phyloP scores from a whole-genome alignment of 2,113 vertebrate species.

The Nesogale talazaci region DNA sequence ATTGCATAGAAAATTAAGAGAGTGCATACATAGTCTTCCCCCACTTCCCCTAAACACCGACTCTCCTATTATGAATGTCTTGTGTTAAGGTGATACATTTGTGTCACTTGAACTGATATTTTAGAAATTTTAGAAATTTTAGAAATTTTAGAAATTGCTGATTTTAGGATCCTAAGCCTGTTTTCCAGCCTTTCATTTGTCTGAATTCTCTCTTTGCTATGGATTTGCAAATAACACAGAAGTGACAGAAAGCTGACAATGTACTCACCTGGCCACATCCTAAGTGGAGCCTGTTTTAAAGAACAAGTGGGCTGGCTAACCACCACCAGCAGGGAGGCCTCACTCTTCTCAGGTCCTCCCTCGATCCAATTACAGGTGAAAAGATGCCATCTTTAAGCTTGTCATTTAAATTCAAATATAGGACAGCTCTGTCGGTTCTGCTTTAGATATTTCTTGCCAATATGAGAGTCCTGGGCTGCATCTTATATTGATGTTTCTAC shows the following conservation, averaged over 20 bases:
- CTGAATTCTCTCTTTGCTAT: neutral
- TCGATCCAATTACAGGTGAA: constrained; percentile 54
- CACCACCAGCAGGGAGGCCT: neutral
- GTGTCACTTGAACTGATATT: neutral
- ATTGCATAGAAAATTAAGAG: neutral
- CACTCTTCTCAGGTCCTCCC: neutral
- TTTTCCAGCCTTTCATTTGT: constrained; percentile 5
- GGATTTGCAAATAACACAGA: neutral
- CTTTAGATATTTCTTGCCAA: constrained; percentile 31
- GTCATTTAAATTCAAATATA: constrained; percentile 48
- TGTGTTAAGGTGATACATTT: neutral
- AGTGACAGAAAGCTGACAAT: constrained; percentile 5
- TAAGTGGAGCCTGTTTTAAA: neutral
- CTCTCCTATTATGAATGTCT: neutral
- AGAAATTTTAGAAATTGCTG: neutral
- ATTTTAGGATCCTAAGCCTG: neutral
- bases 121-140: too few species aligned
- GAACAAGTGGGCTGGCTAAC: neutral
- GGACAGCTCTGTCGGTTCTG: constrained; percentile 33
- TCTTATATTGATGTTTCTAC: constrained; percentile 11
- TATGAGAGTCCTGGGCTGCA: constrained; percentile 35
- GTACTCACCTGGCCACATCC: neutral
- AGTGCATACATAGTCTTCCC: neutral
- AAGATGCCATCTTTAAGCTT: constrained; percentile 52
- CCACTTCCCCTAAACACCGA: neutral